phyloP scores from a whole-genome alignment of 2,888 invertebrate genomes.

The Pandemis cinnamomeana region DNA sequence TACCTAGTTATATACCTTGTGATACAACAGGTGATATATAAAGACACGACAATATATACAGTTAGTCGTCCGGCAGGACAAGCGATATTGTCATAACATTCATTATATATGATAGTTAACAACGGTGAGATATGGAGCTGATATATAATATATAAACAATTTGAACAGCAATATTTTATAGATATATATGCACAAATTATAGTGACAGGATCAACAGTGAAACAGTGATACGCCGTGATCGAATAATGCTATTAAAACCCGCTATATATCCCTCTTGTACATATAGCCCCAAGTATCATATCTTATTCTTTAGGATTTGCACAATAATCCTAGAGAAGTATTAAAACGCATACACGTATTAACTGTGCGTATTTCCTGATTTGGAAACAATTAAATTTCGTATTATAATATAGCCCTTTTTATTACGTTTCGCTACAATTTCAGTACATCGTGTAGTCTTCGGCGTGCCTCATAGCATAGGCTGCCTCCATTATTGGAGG shows the following conservation, averaged over 20 bases:
- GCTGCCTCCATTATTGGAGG: too few species aligned
- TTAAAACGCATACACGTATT: constrained; percentile 3
- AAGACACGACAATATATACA: constrained; percentile 63
- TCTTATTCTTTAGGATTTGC: neutral
- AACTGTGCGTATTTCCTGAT: constrained; percentile 28
- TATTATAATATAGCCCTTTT: neutral
- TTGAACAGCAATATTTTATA: constrained; percentile 67
- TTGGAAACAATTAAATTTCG: neutral
- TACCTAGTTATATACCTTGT: constrained; percentile 56
- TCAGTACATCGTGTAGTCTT: too few species aligned
- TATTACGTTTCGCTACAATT: too few species aligned
- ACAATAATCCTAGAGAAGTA: neutral
- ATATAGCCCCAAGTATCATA: neutral
- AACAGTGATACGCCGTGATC: constrained; percentile 57
- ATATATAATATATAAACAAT: constrained; percentile 68
- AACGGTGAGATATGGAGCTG: constrained; percentile 74
- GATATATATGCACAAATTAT: constrained; percentile 65
- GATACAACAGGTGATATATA: constrained; percentile 60
- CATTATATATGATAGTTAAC: constrained; percentile 54
- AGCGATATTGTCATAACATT: constrained; percentile 82
- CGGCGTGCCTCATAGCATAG: too few species aligned
- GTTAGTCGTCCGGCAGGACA: constrained; percentile 59
- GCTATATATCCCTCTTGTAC: neutral
- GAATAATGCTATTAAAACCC: constrained; percentile 64
- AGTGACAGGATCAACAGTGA: constrained; percentile 71